A percentile compares a stretch with the other conserved stretches of the same genome.
Conservation (phyloP, 2,797 vertebrate genomes). For the Leptodactylus fallax region DNA sequence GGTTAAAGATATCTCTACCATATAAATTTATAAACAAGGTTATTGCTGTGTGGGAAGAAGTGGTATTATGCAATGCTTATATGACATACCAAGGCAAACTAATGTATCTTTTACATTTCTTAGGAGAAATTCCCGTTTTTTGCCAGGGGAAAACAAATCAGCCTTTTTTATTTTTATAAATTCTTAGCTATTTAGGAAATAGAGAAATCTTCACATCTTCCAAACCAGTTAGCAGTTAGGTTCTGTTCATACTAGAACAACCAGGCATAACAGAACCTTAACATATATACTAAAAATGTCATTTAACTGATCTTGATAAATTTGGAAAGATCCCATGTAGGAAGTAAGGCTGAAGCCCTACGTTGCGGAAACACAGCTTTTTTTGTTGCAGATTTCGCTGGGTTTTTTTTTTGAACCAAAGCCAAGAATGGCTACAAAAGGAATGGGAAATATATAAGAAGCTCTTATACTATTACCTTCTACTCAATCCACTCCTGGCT, state of each 20-base stretch:
- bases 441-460: too few relatives aligned
- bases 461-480: too few relatives aligned
- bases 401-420: too few relatives aligned
- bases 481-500: too few relatives aligned
- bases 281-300: not conserved
- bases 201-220: not conserved
- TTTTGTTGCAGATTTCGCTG: too few relatives aligned
- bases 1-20: conserved; percentile 67
- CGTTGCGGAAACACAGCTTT: too few relatives aligned
- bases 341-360: too few relatives aligned
- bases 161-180: not conserved
- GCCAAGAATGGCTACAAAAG: too few relatives aligned
- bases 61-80: conserved; percentile 60
- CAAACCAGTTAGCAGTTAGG: not conserved
- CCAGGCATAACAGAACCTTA: not conserved
- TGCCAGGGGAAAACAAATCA: not conserved
- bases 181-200: not conserved
- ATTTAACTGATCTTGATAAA: not conserved
- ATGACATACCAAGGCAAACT: conserved; percentile 62
- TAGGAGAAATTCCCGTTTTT: conserved; percentile 10
- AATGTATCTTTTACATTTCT: conserved; percentile 30
- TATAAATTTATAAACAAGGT: conserved; percentile 66
- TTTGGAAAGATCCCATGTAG: not conserved
- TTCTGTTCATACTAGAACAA: too few relatives aligned
- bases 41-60: conserved; percentile 66